Percentiles rank a stretch among this genome's conserved stretches.
These are phyloP conservation scores for Desoria tigrina DNA, from an alignment of 2,888 invertebrate genomes.

Conservation along the genomic window DNA sequence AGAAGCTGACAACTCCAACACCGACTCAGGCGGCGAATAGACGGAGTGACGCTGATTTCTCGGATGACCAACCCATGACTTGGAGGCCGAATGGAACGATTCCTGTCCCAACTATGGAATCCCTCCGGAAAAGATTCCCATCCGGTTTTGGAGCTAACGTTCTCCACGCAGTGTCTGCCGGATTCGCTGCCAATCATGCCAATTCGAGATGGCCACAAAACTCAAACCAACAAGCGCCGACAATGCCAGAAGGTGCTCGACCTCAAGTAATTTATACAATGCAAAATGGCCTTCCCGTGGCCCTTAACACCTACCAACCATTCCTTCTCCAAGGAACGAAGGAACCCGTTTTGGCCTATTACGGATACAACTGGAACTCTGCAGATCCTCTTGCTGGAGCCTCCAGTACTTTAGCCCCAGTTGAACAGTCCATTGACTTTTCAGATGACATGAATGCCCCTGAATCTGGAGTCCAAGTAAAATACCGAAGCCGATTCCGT, in stretches of 20 bases:
- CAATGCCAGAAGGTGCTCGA: constrained; percentile 32
- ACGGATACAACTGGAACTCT: constrained; percentile 30
- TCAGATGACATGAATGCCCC: constrained; percentile 7
- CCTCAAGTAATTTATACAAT: constrained; percentile 38
- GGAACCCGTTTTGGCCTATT: constrained; percentile 24
- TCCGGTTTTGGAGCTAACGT: constrained; percentile 44
- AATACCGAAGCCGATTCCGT: constrained; percentile 37
- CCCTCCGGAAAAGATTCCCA: constrained; percentile 22
- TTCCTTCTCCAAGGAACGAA: constrained; percentile 25
- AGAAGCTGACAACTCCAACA: constrained; percentile 17
- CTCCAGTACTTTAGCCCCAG: neutral
- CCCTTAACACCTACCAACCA: constrained; percentile 31
- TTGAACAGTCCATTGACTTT: neutral
- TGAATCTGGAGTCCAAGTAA: constrained; percentile 25
- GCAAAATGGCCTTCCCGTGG: constrained; percentile 27
- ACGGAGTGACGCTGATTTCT: constrained; percentile 25
- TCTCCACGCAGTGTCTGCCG: constrained; percentile 50
- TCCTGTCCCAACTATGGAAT: constrained; percentile 18
- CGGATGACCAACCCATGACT: constrained; percentile 39
- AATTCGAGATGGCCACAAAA: constrained; percentile 23
- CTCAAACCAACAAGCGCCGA: constrained; percentile 14
- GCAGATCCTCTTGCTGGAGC: neutral
- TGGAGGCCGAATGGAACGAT: constrained; percentile 46
- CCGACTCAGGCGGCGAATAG: constrained; percentile 2
- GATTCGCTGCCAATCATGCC: constrained; percentile 32